A percentile compares a stretch with the other conserved stretches of the same genome.
These are phyloP conservation scores for Cryptomyrus ogoouensis DNA, from an alignment of 2,113 vertebrate species.

Conservation along the genomic window DNA sequence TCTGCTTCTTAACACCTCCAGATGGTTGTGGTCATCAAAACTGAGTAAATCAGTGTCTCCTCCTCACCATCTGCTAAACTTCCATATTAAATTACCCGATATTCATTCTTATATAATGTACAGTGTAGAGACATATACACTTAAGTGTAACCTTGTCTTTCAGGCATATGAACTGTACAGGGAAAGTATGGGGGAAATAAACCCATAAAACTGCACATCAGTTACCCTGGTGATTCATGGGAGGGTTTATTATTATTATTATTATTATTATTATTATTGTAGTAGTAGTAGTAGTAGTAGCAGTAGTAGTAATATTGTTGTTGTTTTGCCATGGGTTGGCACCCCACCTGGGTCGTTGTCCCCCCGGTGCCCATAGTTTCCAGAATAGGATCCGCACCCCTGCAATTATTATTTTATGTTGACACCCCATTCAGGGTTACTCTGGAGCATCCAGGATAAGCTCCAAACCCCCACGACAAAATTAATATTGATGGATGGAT, in stretches of 20 bases:
- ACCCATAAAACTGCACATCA: neutral
- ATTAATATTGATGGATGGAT: too few relatives aligned
- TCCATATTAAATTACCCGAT: neutral
- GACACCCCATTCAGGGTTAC: too few relatives aligned
- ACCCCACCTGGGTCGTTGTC: too few relatives aligned
- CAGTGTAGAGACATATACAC: neutral
- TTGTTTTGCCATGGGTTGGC: too few relatives aligned
- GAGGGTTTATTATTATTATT: neutral
- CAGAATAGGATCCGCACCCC: too few relatives aligned
- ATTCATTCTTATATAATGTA: neutral
- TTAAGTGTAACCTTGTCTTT: neutral
- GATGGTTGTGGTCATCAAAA: neutral
- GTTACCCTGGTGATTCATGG: neutral
- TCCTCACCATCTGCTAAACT: conserved; percentile 10
- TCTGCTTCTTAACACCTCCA: neutral
- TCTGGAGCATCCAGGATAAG: too few relatives aligned
- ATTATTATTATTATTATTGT: too few relatives aligned
- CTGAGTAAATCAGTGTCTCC: neutral
- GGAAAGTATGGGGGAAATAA: neutral
- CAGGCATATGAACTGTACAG: neutral
- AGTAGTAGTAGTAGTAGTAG: too few relatives aligned
- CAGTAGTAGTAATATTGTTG: too few relatives aligned
- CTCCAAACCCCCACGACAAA: too few relatives aligned
- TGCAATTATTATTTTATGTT: too few relatives aligned
- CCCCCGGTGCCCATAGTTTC: too few relatives aligned